Evolutionary conservation across 1,140 invertebrate species (phyloP).

Genomic region (Drosophila quadrilineata): DNA sequence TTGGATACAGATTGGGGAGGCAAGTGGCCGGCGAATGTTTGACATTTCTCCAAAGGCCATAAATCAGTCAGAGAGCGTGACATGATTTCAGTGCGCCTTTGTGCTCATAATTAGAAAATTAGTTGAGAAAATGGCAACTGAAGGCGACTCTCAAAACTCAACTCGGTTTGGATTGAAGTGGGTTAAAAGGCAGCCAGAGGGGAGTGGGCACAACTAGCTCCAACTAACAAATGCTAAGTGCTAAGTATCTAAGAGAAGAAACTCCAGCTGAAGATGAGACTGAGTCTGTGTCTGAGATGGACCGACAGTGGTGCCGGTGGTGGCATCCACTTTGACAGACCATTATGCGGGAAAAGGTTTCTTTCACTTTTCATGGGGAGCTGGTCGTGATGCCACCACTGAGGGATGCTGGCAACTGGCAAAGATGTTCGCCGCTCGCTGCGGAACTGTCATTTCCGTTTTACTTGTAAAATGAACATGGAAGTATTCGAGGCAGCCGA

Average conservation of each 20-base stretch:
- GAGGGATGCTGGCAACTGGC: constrained; percentile 33
- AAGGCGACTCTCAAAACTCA: constrained; percentile 33
- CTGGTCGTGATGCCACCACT: background rate
- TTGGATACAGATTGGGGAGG: background rate
- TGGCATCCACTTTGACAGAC: constrained; percentile 71
- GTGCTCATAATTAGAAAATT: constrained; percentile 80
- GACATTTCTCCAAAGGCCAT: constrained; percentile 77
- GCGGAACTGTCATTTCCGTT: constrained; percentile 81
- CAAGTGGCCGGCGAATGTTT: constrained; percentile 60
- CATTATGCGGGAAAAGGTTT: constrained; percentile 78
- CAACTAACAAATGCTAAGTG: too few species aligned
- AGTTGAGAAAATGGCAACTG: constrained; percentile 54
- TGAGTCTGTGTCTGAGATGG: constrained; percentile 16
- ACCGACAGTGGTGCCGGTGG: constrained; percentile 27
- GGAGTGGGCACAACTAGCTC: too few species aligned
- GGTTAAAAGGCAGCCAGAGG: constrained; percentile 10
- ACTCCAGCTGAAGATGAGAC: constrained; percentile 13
- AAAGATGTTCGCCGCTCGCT: constrained; percentile 72
- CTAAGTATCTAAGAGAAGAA: constrained; percentile 10
- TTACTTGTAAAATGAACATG: constrained; percentile 80
- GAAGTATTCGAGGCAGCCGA: constrained; percentile 77
- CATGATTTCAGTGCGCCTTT: constrained; percentile 60
- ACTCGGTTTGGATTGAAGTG: constrained; percentile 9
- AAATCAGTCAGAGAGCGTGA: constrained; percentile 64
- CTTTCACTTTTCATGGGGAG: constrained; percentile 63